Evolutionary conservation across 2,113 vertebrate genomes (phyloP).

Genomic region (Hiodon alosoides): DNA sequence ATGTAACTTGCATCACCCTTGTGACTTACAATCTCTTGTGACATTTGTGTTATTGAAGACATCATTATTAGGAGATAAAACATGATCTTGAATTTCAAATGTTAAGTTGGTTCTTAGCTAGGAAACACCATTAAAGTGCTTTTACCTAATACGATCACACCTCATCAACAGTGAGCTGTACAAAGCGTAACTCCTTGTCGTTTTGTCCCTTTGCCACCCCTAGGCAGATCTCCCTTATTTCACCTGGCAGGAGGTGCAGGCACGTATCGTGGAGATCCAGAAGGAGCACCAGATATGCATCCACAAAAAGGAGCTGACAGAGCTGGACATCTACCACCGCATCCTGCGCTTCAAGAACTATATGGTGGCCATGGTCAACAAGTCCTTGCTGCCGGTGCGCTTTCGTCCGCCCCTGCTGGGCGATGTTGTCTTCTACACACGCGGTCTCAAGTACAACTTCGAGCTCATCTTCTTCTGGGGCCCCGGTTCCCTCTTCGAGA

Average conservation of each 20-base stretch:
- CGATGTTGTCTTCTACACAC: conserved; percentile 83
- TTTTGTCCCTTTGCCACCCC: background rate
- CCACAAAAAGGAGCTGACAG: conserved; percentile 91
- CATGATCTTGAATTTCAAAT: too few relatives aligned
- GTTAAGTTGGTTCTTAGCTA: too few relatives aligned
- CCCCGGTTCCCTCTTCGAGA: conserved; percentile 88
- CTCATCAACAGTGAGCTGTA: background rate
- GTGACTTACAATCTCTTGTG: too few relatives aligned
- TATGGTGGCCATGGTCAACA: conserved; percentile 98
- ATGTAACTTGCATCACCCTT: too few relatives aligned
- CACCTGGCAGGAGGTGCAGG: conserved; percentile 97
- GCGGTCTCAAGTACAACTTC: conserved; percentile 97
- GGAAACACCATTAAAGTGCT: too few relatives aligned
- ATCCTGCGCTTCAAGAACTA: conserved; percentile 99
- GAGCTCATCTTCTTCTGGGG: conserved; percentile 99
- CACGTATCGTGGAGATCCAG: conserved; percentile 92
- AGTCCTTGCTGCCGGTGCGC: conserved; percentile 88
- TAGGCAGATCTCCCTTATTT: conserved; percentile 89
- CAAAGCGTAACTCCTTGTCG: background rate
- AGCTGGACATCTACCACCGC: conserved; percentile 93
- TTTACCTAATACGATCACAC: background rate
- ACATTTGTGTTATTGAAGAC: background rate
- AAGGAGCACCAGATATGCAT: conserved; percentile 99
- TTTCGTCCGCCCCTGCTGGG: conserved; percentile 80
- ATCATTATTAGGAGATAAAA: background rate